Conservation (phyloP, 2,888 invertebrate genomes). For the Pseudococcus longispinus region DNA sequence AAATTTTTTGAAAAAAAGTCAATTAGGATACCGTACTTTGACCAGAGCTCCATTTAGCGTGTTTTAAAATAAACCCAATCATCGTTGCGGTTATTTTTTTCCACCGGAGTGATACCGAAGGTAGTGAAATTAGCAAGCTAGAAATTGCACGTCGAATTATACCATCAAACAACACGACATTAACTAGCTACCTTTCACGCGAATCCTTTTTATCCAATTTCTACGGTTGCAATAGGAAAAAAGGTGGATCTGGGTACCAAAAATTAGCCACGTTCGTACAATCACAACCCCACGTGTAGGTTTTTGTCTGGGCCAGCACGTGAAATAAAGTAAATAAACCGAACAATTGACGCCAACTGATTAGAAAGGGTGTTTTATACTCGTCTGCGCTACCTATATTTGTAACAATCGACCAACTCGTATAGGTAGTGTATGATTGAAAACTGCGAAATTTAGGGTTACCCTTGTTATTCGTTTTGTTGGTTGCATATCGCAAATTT, state of each 20-base stretch:
- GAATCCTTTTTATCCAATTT: not conserved
- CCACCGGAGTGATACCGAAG: not conserved
- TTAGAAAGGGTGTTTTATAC: constrained; percentile 11
- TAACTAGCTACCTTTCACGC: not conserved
- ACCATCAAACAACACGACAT: not conserved
- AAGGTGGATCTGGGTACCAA: not conserved
- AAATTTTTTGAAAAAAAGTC: not conserved
- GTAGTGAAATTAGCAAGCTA: not conserved
- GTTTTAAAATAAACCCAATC: not conserved
- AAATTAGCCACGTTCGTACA: not conserved
- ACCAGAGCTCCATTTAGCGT: not conserved
- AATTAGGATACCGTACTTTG: not conserved
- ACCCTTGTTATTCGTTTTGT: not conserved
- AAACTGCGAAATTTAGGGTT: not conserved
- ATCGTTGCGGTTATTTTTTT: not conserved
- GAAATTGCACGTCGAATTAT: not conserved
- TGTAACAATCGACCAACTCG: not conserved
- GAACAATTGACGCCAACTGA: constrained; percentile 36
- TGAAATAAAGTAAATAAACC: constrained; percentile 26
- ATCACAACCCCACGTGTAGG: not conserved
- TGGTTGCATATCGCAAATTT: not conserved
- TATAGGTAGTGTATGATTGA: not conserved
- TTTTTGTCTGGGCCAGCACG: not conserved
- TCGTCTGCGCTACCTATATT: not conserved
- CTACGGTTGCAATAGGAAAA: not conserved